Evolutionary conservation across 2,888 invertebrate species (phyloP), one percentile per base, ranked within the genome.

Genomic region (Helobdella robusta): DNA sequence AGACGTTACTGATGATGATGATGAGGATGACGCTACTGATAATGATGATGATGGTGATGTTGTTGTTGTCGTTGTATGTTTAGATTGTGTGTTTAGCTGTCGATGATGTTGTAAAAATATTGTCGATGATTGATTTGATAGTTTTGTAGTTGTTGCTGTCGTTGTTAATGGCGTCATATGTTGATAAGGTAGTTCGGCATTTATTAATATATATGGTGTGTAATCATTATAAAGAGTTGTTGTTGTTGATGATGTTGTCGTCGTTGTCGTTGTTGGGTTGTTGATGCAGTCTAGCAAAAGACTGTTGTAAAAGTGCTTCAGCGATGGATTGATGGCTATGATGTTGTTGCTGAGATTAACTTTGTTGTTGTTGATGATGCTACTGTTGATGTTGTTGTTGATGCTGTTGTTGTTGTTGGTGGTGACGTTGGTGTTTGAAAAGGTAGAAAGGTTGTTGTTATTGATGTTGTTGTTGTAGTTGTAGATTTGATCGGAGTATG

Each of bases 391-490:
- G 30, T 54, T 54, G 30, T 54, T 20, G 30, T 54, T 54, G 54
- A 15, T n/a, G 11, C n/a, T 40, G n/a, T n/a, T n/a, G n/a, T 40
- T 40, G n/a, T 40, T 40, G 11, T 15, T 40, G n/a, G 11, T n/a
- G 44, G 11, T 40, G n/a, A 15, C 44, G n/a, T 40, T 40, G 11
- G n/a, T n/a, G n/a, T 40, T 40, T 11, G 11, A 15, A 40, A 11
- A 40, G 11, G 11, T 40, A 40, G n/a, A 15, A 40, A 40, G 11
- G n/a, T 40, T 40, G n/a, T 40, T 40, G n/a, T 40, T 40, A 40
- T 40, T 54, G n/a, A 11, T 54, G 54, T 54, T 20, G 54, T 54
- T 54, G 44, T 40, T 11, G 44, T 40, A n/a, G 44, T 40, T 11
- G 44, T 40, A n/a, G 44, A 15, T 11, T 40, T 40, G 44, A 40